Evolutionary conservation across 1,140 invertebrate genomes (phyloP), one percentile per base, ranked within the genome.

Genomic region (Holotrichia oblita): DNA sequence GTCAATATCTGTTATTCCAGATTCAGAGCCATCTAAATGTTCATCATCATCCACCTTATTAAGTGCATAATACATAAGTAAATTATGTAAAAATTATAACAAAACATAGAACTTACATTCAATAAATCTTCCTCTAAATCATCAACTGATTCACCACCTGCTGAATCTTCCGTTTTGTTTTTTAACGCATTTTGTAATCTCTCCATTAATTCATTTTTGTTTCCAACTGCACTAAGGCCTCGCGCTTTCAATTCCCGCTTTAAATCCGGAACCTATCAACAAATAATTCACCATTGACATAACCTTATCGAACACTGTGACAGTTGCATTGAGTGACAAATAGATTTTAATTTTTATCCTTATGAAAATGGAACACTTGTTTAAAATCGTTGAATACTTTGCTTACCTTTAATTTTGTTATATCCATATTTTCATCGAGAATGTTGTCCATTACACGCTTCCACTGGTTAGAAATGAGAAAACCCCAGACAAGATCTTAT

Each of bases 181-280:
- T 91, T 89, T 80, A 94, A 86, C 4, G 92, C 91, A 59, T 90
- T 86, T 84, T 94, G 92, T 69, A 96, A 88, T 81, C 95, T 90
- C 78, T 94, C 92, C 24, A 94, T 87, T 48, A 97, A 87, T 83
- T 96, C 94, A 41, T 89, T 93, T 90, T 96, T 96, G 84, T 95
- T 95, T 10, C 95, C 95, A 61, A 91, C 88, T 14, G 91, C 90
- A 17, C 92, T 87, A 14, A 96, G 87, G 59, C 94, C 94, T 83
- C 93, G 91, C 79, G 91, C 87, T 87, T 96, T 96, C 40, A 96
- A 87, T 87, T 95, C 94, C 82, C 92, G 91, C 81, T 93, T 94
- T 80, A 97, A 88, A 85, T 96, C 95, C 8, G 93, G 90, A 40
- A 95, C 93, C 89, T 94, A 80, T 9, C 84, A 85, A 80, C 42